Base-by-base conservation (phyloP, 2,797 vertebrate genomes). In the Sebastes matsubarae region DNA sequence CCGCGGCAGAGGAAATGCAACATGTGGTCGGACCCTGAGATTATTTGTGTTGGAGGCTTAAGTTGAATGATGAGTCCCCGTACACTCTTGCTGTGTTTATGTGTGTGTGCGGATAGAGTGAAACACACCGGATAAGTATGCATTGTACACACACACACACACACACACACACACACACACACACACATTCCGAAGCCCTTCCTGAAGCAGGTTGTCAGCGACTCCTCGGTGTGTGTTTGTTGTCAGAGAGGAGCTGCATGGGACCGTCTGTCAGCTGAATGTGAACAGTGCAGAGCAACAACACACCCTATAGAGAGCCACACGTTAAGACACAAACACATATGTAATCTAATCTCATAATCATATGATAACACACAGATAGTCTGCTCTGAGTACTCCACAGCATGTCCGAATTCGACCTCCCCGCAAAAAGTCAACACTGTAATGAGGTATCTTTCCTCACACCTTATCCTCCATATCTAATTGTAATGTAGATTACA, bases 41-140 rank as follows among this genome's bases (percentile, higher is more conserved):
- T 94, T 96, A 95, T 95, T 95, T 96, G 87, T 94, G 89, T 94
- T 93, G 80, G 86, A 90, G 89, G 69, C 75, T 91, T 65, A 82
- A 78, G 88, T 75, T 92, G 94, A 94, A 93, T 90, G 92, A 95
- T 91, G 88, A 93, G 81, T 91, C 91, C 88, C 88, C 42, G 38
- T 83, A 77, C 87, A 76, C 88, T 81, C 61, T 12, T 3, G 55
- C 73, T 68, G 46, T 84, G 80, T 89, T 73, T 82, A 58, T 81
- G 57, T 73, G 68, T 75, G 82, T 68, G 79, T 74, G 80, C 18
- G 4, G 25, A 64, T 24, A 71, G 57, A 71, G 57, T 64, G 60
- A 52, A 81, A 68, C 82, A 83, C 81, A 85, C 71, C 22, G 57
- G 80, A 76, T 82, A 83, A 68, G 68, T 82, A 66, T 25, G 10